These are phyloP conservation scores for Pissodes strobi DNA, from an alignment of 1,140 invertebrate genomes.

Conservation along the genomic window DNA sequence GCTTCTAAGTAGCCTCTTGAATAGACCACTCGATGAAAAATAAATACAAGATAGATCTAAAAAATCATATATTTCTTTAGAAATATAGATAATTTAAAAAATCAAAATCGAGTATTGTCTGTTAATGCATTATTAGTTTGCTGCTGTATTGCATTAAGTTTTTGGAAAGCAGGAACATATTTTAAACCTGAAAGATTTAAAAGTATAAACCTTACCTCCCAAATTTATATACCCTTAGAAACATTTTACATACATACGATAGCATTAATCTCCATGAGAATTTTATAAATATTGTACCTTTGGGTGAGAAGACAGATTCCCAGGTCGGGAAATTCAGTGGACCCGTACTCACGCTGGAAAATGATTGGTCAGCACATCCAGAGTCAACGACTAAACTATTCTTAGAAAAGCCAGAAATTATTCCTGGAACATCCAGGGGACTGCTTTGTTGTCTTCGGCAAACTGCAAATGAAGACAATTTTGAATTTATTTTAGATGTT, in stretches of 20 bases:
- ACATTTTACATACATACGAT: too few species aligned
- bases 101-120: too few species aligned
- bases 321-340: conserved; percentile 35
- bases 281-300: too few species aligned
- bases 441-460: conserved; percentile 38
- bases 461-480: conserved; percentile 28
- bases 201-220: too few species aligned
- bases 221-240: too few species aligned
- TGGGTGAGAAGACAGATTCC: conserved; percentile 30
- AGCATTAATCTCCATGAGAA: too few species aligned
- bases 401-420: conserved; percentile 18
- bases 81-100: not conserved
- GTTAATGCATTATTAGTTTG: too few species aligned
- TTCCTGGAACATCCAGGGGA: conserved; percentile 45
- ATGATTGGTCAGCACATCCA: conserved; percentile 47
- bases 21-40: conserved; percentile 45
- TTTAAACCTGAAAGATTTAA: too few species aligned
- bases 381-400: conserved; percentile 48
- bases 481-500: too few species aligned
- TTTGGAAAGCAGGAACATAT: too few species aligned
- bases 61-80: not conserved
- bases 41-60: conserved; percentile 25
- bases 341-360: conserved; percentile 34
- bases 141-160: too few species aligned
- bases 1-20: conserved; percentile 44